These are phyloP conservation scores for Catotricha subobsoleta DNA, from an alignment of 2,888 invertebrate species.

Conservation along the genomic window DNA sequence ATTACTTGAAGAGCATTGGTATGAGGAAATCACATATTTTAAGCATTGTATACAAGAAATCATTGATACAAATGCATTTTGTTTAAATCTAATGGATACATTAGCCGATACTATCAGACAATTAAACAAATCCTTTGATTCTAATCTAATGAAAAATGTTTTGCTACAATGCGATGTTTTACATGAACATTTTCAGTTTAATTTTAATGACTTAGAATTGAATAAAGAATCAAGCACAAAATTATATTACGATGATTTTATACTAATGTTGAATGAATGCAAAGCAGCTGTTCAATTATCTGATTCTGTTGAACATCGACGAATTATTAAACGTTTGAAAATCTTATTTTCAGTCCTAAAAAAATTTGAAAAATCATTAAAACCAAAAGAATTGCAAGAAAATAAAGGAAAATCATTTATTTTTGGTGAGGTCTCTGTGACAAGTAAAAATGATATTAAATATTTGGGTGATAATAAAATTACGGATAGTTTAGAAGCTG, in stretches of 20 bases:
- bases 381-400: too few species aligned
- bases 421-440: too few species aligned
- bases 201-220: constrained; percentile 17
- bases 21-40: constrained; percentile 22
- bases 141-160: constrained; percentile 16
- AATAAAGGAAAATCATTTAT: too few species aligned
- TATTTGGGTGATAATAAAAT: too few species aligned
- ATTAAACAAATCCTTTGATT: constrained; percentile 17
- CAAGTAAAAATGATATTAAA: too few species aligned
- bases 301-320: constrained; percentile 19
- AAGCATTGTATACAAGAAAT: constrained; percentile 22
- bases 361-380: constrained; percentile 16
- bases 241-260: constrained; percentile 17
- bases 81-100: constrained; percentile 19
- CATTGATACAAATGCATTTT: constrained; percentile 23
- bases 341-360: constrained; percentile 21
- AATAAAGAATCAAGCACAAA: constrained; percentile 1
- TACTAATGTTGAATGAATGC: constrained; percentile 22
- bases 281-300: constrained; percentile 21
- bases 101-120: constrained; percentile 15
- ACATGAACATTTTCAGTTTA: constrained; percentile 20
- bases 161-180: constrained; percentile 20
- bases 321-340: constrained; percentile 25
- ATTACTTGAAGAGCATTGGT: constrained; percentile 25
- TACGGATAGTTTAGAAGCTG: too few species aligned